Evolutionary conservation across 2,888 invertebrate genomes (phyloP).

Genomic region (Pardosa pseudoannulata): DNA sequence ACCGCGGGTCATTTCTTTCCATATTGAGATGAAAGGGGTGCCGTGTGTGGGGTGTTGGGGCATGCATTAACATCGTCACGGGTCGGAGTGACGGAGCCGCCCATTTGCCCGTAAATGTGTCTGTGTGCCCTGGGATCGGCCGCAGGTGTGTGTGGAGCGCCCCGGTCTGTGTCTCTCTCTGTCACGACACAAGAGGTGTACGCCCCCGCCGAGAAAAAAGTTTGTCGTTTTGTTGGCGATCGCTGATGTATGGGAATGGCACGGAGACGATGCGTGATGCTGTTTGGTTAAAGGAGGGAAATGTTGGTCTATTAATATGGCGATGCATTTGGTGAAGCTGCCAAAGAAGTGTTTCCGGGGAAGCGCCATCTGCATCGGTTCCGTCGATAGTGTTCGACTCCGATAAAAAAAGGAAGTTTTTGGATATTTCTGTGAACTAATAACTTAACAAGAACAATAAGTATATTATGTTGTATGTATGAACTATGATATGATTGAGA

Average conservation of each 20-base stretch:
- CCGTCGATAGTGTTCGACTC: neutral
- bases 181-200: conserved; percentile 26
- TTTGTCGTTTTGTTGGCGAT: neutral
- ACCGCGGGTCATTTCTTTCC: conserved; percentile 5
- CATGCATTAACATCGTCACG: conserved; percentile 9
- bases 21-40: conserved; percentile 30
- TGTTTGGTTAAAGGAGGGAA: neutral
- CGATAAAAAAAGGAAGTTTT: too few relatives aligned
- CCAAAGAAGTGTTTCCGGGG: neutral
- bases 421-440: too few relatives aligned
- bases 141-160: conserved; percentile 62
- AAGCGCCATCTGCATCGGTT: neutral
- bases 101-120: conserved; percentile 54
- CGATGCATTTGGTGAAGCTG: neutral
- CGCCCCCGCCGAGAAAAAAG: neutral
- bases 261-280: neutral
- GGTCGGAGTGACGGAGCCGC: conserved; percentile 61
- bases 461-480: too few relatives aligned
- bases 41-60: conserved; percentile 54
- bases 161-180: conserved; percentile 27
- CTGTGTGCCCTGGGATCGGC: conserved; percentile 55
- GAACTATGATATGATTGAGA: too few relatives aligned
- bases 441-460: too few relatives aligned
- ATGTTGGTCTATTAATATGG: neutral
- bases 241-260: conserved; percentile 9